Conservation (phyloP, 1,140 invertebrate species). For the Asbolus verrucosus region DNA sequence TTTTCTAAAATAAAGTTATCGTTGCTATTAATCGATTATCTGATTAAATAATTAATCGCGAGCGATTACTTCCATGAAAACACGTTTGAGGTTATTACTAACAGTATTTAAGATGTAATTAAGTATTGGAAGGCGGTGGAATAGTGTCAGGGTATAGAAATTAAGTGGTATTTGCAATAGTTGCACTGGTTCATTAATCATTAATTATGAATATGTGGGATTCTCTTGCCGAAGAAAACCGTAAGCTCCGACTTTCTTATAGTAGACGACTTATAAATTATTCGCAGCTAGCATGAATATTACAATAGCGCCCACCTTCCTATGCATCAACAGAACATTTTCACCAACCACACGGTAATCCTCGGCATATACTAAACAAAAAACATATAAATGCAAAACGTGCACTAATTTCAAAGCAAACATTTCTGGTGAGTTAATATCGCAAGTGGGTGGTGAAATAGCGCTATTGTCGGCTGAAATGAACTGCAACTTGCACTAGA, state of each 20-base stretch:
- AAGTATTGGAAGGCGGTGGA: too few relatives aligned
- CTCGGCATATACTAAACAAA: constrained; percentile 13
- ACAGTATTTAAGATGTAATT: too few relatives aligned
- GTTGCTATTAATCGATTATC: too few relatives aligned
- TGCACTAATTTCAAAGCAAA: constrained; percentile 10
- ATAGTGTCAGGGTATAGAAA: too few relatives aligned
- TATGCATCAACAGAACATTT: constrained; percentile 38
- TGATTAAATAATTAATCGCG: too few relatives aligned
- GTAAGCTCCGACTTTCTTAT: constrained; percentile 34
- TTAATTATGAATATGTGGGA: constrained; percentile 34
- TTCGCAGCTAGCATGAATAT: constrained; percentile 31
- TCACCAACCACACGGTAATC: constrained; percentile 25
- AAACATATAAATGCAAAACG: constrained; percentile 3
- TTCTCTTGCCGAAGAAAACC: constrained; percentile 15
- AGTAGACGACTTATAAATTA: constrained; percentile 31
- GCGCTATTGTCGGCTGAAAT: background rate
- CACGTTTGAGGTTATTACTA: too few relatives aligned
- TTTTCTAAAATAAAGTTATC: too few relatives aligned
- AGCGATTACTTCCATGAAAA: too few relatives aligned
- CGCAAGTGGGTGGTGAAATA: background rate
- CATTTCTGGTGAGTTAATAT: background rate
- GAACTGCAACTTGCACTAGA: background rate
- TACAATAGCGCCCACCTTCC: constrained; percentile 34
- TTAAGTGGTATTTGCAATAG: background rate
- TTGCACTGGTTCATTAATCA: constrained; percentile 19